A percentile compares a stretch with the other conserved stretches of the same genome.
These are phyloP conservation scores for Gephyroberyx darwinii DNA, from an alignment of 2,797 vertebrate genomes.

Conservation along the genomic window DNA sequence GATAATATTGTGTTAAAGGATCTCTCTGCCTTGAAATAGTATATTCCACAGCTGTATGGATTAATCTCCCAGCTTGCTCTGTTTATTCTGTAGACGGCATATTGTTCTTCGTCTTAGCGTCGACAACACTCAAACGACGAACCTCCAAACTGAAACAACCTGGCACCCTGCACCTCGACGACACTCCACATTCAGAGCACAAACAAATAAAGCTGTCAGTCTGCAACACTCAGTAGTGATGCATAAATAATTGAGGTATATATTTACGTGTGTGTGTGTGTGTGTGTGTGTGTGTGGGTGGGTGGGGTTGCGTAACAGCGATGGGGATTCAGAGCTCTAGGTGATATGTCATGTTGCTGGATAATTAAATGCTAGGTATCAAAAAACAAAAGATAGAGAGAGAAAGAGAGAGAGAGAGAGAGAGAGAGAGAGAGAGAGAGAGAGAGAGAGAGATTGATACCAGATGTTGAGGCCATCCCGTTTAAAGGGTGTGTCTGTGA, in stretches of 20 bases:
- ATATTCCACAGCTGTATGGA: not conserved
- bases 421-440: not conserved
- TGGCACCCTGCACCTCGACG: conserved; percentile 19
- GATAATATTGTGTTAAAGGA: not conserved
- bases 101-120: conserved; percentile 1
- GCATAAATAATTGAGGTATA: conserved; percentile 73
- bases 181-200: conserved; percentile 32
- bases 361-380: conserved; percentile 56
- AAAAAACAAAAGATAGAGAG: not conserved
- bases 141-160: conserved; percentile 17
- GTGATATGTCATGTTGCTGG: conserved; percentile 66
- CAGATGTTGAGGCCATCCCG: conserved; percentile 14
- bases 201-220: conserved; percentile 60
- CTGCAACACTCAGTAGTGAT: conserved; percentile 52
- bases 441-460: not conserved
- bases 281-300: conserved; percentile 43
- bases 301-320: conserved; percentile 61
- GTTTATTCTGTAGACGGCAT: not conserved
- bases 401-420: not conserved
- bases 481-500: conserved; percentile 39
- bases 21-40: not conserved
- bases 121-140: not conserved
- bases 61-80: conserved; percentile 1
- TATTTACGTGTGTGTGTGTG: conserved; percentile 63
- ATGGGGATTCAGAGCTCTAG: conserved; percentile 59